phyloP scores from a whole-genome alignment of 2,888 invertebrate species.

The Alentia gelatinosa region DNA sequence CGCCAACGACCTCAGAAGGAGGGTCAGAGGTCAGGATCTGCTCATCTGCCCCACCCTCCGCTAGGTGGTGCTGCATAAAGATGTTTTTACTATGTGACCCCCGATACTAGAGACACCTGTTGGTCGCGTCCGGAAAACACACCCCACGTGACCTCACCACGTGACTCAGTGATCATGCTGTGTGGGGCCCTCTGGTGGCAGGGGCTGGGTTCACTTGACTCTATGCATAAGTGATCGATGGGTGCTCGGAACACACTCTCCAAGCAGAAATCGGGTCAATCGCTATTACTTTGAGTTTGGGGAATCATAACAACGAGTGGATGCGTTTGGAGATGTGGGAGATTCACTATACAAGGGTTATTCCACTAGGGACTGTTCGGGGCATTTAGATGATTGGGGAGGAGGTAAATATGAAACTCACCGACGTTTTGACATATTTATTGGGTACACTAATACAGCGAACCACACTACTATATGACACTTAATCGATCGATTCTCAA shows the following conservation, averaged over 20 bases:
- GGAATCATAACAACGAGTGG: no score
- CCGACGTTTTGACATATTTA: no score
- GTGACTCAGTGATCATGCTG: not conserved
- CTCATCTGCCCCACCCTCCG: no score
- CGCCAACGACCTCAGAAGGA: not conserved
- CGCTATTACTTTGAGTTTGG: not conserved
- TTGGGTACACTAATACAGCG: no score
- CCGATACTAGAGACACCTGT: not conserved
- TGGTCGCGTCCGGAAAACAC: not conserved
- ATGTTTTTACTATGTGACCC: not conserved
- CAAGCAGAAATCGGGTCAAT: not conserved
- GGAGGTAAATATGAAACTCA: no score
- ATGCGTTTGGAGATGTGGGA: no score
- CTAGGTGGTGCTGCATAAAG: not conserved
- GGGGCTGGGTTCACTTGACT: not conserved
- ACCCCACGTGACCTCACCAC: not conserved
- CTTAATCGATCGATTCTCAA: no score
- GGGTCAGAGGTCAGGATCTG: not conserved
- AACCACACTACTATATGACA: no score
- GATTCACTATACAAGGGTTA: no score
- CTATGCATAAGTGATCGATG: not conserved
- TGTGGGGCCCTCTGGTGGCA: not conserved
- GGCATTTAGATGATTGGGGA: no score
- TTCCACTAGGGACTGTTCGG: no score
- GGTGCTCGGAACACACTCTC: not conserved